Conservation (phyloP, 2,888 invertebrate species). For the Muschampia plurimacula region DNA sequence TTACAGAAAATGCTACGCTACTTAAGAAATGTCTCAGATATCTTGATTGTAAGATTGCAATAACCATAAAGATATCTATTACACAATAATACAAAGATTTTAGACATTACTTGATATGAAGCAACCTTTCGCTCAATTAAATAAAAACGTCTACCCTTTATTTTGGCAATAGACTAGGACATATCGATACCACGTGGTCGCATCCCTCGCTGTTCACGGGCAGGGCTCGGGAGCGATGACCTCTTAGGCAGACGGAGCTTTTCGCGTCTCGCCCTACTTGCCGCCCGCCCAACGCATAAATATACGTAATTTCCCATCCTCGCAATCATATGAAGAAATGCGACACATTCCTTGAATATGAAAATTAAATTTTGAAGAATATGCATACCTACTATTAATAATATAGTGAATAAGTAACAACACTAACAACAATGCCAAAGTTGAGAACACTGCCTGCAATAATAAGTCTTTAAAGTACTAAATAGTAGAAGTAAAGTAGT, state of each 20-base stretch:
- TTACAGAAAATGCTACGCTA: background rate
- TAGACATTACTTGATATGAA: constrained; percentile 7
- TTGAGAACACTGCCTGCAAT: no score
- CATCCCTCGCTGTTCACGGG: constrained; percentile 81
- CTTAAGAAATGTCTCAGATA: background rate
- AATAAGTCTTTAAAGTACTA: no score
- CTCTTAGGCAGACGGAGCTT: constrained; percentile 76
- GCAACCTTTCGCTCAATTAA: constrained; percentile 18
- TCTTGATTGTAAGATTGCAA: background rate
- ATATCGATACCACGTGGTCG: constrained; percentile 73
- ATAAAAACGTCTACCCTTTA: constrained; percentile 31
- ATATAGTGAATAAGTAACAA: no score
- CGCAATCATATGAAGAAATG: constrained; percentile 32
- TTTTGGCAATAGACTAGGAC: constrained; percentile 60
- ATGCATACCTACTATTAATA: no score
- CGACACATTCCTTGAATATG: constrained; percentile 21
- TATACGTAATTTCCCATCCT: constrained; percentile 44
- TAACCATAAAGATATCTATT: background rate
- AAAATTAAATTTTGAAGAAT: background rate
- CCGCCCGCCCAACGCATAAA: constrained; percentile 70
- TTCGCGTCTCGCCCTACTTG: constrained; percentile 82
- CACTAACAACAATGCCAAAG: no score
- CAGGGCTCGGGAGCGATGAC: constrained; percentile 80
- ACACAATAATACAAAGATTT: background rate
- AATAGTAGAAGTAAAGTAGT: no score